Evolutionary conservation across 2,888 invertebrate species (phyloP).

Genomic region (Linyphia triangularis): DNA sequence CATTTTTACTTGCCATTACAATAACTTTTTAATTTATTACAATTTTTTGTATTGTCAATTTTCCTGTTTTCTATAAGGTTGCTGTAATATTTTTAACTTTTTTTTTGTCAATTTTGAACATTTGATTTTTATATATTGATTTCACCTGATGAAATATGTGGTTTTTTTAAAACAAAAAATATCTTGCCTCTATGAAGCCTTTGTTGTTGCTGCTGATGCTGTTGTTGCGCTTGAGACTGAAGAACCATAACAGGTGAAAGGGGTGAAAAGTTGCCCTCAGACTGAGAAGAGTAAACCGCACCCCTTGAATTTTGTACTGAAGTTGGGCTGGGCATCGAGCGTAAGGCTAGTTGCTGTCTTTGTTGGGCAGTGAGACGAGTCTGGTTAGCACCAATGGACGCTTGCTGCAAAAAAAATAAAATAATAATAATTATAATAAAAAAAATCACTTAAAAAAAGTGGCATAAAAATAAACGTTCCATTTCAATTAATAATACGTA

Average conservation of each 20-base stretch:
- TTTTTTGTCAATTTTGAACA: neutral
- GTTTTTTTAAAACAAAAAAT: too few species aligned
- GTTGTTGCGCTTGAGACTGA: constrained; percentile 59
- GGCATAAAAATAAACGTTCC: too few species aligned
- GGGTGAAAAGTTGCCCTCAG: constrained; percentile 73
- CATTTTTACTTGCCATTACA: too few species aligned
- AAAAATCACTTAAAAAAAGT: too few species aligned
- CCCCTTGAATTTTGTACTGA: constrained; percentile 82
- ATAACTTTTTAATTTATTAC: too few species aligned
- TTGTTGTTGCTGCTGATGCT: constrained; percentile 55
- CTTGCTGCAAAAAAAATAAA: constrained; percentile 60
- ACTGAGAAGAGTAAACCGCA: constrained; percentile 81
- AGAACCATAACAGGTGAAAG: constrained; percentile 67
- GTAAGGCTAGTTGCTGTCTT: constrained; percentile 76
- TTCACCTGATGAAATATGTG: too few species aligned
- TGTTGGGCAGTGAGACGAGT: constrained; percentile 75
- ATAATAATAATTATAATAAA: too few species aligned
- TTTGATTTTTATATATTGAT: too few species aligned
- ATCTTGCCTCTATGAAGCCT: constrained; percentile 52
- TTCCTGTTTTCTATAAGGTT: too few species aligned
- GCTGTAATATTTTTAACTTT: too few species aligned
- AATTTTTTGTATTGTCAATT: too few species aligned
- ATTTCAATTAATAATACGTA: too few species aligned
- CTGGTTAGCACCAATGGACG: constrained; percentile 76
- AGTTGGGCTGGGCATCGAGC: constrained; percentile 81